Percentiles rank a stretch among this genome's conserved stretches.
Evolutionary conservation across 1,140 invertebrate species (phyloP).

Genomic region (Hyphantria cunea): DNA sequence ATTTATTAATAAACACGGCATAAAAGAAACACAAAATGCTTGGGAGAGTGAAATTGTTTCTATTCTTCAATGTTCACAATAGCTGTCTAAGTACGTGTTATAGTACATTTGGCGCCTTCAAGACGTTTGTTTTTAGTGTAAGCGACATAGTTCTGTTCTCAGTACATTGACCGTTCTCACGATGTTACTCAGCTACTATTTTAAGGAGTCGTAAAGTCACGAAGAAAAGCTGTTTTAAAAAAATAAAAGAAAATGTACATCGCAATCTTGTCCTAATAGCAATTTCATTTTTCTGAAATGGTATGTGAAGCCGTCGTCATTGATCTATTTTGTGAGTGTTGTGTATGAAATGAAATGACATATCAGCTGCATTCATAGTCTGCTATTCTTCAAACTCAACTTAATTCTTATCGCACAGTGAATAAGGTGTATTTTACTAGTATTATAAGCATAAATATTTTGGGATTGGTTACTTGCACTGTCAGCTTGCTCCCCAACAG

Average conservation of each 20-base stretch:
- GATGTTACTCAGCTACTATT: slow-evolving; percentile 26
- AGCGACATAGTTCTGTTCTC: slow-evolving; percentile 36
- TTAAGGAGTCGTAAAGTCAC: slow-evolving; percentile 24
- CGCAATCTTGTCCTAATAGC: slow-evolving; percentile 63
- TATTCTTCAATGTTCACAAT: slow-evolving; percentile 2
- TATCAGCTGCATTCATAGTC: slow-evolving; percentile 47
- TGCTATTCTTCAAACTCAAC: slow-evolving; percentile 2
- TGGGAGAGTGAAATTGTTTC: slow-evolving; percentile 8
- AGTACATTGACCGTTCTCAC: slow-evolving; percentile 39
- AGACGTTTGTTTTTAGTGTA: slow-evolving; percentile 38
- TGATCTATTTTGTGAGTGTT: slow-evolving; percentile 76
- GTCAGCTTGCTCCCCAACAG: slow-evolving; percentile 70
- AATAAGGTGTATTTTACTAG: slow-evolving; percentile 31
- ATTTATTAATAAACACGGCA: background rate
- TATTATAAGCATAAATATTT: slow-evolving; percentile 39
- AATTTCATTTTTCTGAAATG: slow-evolving; percentile 79
- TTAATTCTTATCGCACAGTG: slow-evolving; percentile 32
- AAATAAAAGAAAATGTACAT: slow-evolving; percentile 17
- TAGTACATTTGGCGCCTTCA: slow-evolving; percentile 29
- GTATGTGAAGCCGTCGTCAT: slow-evolving; percentile 68
- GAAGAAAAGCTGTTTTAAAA: background rate
- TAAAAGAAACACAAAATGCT: slow-evolving; percentile 5
- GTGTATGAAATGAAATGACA: slow-evolving; percentile 77
- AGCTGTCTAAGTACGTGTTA: slow-evolving; percentile 13
- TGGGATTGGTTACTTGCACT: slow-evolving; percentile 58